These are phyloP conservation scores for Hydrocynus forskahlii DNA, from an alignment of 2,797 vertebrate genomes.

Conservation along the genomic window DNA sequence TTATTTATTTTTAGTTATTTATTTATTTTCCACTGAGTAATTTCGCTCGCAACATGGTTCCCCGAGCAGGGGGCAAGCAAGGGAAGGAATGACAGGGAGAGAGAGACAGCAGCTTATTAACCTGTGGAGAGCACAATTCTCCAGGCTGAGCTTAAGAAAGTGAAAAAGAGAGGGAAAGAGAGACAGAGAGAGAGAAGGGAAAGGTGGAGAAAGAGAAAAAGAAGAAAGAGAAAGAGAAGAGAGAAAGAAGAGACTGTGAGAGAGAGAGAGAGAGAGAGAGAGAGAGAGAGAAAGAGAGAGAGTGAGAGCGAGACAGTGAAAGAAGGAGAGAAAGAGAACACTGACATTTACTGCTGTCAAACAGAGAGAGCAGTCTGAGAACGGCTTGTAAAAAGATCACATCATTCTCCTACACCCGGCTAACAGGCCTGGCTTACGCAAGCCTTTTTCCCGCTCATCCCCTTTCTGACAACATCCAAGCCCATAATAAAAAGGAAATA, in stretches of 20 bases:
- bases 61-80: neutral
- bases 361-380: conserved; percentile 44
- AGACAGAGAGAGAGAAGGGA: conserved; percentile 27
- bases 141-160: conserved; percentile 25
- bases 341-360: conserved; percentile 53
- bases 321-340: conserved; percentile 31
- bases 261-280: neutral
- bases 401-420: conserved; percentile 49
- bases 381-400: conserved; percentile 45
- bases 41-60: conserved; percentile 25
- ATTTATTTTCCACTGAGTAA: conserved; percentile 44
- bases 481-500: conserved; percentile 24
- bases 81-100: conserved; percentile 3
- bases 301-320: neutral
- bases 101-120: conserved; percentile 44
- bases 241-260: neutral
- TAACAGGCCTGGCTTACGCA: conserved; percentile 42
- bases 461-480: conserved; percentile 27
- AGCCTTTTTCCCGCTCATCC: conserved; percentile 11
- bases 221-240: neutral
- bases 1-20: conserved; percentile 25
- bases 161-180: conserved; percentile 26
- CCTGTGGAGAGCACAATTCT: conserved; percentile 17
- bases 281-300: neutral
- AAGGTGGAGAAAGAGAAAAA: neutral